Evolutionary conservation across 2,113 vertebrate species (phyloP).

Genomic region (Myotis yumanensis): DNA sequence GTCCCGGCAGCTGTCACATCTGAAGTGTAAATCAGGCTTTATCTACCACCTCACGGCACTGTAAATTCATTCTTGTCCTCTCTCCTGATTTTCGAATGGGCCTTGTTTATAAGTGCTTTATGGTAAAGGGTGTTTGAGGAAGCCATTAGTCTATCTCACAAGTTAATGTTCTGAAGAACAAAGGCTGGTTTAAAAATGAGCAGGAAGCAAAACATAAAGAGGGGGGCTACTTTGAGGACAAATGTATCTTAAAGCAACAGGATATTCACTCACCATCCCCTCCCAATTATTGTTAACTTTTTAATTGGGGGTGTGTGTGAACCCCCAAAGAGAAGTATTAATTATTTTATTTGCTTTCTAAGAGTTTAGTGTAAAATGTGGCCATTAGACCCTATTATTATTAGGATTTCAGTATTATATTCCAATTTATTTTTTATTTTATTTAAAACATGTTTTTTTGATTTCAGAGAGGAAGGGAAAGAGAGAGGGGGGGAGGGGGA

Average conservation of each 20-base stretch:
- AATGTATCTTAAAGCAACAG: not conserved
- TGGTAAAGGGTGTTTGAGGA: constrained; percentile 38
- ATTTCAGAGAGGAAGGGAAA: too few species aligned
- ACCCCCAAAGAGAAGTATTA: not conserved
- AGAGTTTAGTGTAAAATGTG: not conserved
- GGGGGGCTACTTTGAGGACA: not conserved
- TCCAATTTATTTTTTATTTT: not conserved
- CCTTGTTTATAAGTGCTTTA: constrained; percentile 45
- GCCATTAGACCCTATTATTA: not conserved
- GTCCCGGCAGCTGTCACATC: not conserved
- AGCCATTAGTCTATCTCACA: constrained; percentile 32
- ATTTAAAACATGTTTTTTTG: too few species aligned
- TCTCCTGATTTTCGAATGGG: constrained; percentile 37
- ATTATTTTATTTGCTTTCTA: constrained; percentile 4
- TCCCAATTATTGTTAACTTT: constrained; percentile 1
- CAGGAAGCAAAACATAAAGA: not conserved
- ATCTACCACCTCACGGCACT: not conserved
- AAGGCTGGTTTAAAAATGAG: not conserved
- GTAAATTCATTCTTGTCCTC: constrained; percentile 5
- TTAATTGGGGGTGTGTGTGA: not conserved
- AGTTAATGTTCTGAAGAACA: not conserved
- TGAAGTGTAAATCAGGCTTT: constrained; percentile 23
- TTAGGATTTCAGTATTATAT: not conserved
- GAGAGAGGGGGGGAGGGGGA: too few species aligned
- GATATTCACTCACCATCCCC: not conserved